Conservation (phyloP, 2,113 vertebrate genomes). For the Actenoides lindsayi region DNA sequence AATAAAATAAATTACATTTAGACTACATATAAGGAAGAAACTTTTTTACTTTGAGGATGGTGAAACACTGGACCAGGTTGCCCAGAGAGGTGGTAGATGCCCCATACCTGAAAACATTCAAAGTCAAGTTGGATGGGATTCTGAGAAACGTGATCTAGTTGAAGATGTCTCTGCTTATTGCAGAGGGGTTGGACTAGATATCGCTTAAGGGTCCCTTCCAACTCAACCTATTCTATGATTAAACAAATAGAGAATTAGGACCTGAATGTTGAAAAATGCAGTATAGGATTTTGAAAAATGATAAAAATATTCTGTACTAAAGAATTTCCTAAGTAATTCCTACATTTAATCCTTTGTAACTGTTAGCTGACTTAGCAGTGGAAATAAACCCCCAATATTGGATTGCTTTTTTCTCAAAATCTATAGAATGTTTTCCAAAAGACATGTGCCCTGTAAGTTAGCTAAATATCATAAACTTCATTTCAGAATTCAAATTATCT, state of each 20-base stretch:
- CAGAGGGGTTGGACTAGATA: no score
- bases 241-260: neutral
- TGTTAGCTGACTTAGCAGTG: neutral
- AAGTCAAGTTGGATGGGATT: no score
- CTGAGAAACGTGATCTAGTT: no score
- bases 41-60: no score
- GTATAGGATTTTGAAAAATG: neutral
- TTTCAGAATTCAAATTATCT: neutral
- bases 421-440: neutral
- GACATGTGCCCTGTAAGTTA: neutral
- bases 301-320: neutral
- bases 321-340: neutral
- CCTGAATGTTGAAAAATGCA: neutral
- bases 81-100: no score
- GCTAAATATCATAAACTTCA: slow-evolving; percentile 13
- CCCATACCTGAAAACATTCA: no score
- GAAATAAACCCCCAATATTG: neutral
- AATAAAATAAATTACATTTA: no score
- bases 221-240: no score
- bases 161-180: no score
- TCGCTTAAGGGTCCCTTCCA: no score
- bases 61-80: no score
- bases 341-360: neutral
- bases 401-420: neutral
- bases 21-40: no score